These are phyloP conservation scores for Sander lucioperca DNA, from an alignment of 2,113 vertebrate species.

Conservation along the genomic window DNA sequence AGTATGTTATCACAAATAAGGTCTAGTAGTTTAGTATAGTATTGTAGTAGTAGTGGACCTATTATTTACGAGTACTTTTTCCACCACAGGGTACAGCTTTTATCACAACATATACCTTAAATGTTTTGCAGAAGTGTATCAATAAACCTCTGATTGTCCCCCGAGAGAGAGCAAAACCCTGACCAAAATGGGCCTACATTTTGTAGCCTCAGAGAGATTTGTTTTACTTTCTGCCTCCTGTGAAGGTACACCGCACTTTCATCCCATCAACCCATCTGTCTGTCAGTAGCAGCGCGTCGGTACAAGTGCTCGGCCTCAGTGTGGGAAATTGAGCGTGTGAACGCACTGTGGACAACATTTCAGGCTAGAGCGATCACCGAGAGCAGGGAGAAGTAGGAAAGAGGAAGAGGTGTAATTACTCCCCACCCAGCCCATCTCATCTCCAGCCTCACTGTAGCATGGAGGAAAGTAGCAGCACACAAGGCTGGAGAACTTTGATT, in stretches of 20 bases:
- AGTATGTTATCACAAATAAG: background rate
- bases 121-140: background rate
- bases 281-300: constrained; percentile 40
- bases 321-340: constrained; percentile 89
- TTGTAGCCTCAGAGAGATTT: background rate
- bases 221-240: background rate
- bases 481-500: constrained; percentile 75
- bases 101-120: background rate
- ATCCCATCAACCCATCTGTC: constrained; percentile 45
- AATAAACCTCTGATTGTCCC: background rate
- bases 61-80: too few species aligned
- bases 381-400: constrained; percentile 81
- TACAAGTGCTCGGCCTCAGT: constrained; percentile 62
- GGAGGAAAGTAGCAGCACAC: constrained; percentile 66
- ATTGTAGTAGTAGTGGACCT: background rate
- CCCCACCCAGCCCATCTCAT: constrained; percentile 53
- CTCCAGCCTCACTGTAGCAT: constrained; percentile 69
- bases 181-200: background rate
- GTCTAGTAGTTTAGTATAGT: background rate
- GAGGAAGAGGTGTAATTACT: constrained; percentile 80
- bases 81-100: background rate
- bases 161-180: background rate
- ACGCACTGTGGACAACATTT: constrained; percentile 78
- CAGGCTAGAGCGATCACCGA: constrained; percentile 83
- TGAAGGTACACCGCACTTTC: constrained; percentile 13